phyloP scores from a whole-genome alignment of 1,140 invertebrate genomes.

The Nixonia krombeini region DNA sequence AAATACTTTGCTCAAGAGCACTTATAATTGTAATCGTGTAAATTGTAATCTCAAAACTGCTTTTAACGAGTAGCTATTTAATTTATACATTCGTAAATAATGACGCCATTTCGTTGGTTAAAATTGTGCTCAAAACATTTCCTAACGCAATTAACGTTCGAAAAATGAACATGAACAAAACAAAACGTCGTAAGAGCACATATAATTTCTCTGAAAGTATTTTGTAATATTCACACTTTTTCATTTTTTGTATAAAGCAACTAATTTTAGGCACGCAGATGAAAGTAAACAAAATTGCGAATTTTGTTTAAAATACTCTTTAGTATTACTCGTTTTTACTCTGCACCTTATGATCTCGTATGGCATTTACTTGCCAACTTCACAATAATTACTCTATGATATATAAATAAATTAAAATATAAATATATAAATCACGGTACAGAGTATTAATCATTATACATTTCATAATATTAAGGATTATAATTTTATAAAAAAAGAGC shows the following conservation, averaged over 20 bases:
- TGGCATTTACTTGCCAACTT: constrained; percentile 27
- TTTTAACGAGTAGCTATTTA: constrained; percentile 17
- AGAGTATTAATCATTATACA: constrained; percentile 13
- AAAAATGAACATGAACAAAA: background rate
- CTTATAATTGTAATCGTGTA: constrained; percentile 22
- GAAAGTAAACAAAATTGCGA: constrained; percentile 1
- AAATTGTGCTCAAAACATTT: no score
- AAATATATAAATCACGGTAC: constrained; percentile 56
- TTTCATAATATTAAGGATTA: constrained; percentile 57
- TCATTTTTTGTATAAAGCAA: background rate
- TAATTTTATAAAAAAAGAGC: constrained; percentile 37
- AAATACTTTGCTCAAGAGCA: constrained; percentile 24
- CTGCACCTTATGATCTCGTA: constrained; percentile 33
- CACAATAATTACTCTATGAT: constrained; percentile 18
- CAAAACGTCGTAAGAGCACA: background rate
- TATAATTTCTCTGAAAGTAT: background rate
- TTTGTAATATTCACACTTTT: background rate
- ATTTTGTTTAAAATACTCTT: constrained; percentile 32
- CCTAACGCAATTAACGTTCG: background rate
- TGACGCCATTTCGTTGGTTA: no score
- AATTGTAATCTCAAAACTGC: constrained; percentile 2
- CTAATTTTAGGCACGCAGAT: background rate
- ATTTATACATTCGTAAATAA: constrained; percentile 16
- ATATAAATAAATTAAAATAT: constrained; percentile 31
- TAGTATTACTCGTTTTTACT: constrained; percentile 43